Percentiles rank a stretch among this genome's conserved stretches.
Conservation (phyloP, 2,888 invertebrate genomes). For the Pocota personata region DNA sequence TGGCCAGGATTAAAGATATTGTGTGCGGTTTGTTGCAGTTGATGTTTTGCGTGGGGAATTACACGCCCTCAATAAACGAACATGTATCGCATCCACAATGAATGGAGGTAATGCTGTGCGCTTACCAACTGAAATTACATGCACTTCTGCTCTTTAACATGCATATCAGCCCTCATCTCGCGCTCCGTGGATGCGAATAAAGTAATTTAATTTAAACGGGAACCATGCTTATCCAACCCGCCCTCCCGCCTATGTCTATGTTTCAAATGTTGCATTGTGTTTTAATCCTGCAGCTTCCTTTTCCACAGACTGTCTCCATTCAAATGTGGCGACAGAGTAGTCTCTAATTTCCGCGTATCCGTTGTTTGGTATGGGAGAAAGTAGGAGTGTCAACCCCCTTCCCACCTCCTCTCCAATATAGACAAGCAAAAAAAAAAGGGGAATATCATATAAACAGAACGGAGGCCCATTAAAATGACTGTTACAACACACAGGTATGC, state of each 20-base stretch:
- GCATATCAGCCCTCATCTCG: slow-evolving; percentile 50
- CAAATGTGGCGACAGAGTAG: slow-evolving; percentile 65
- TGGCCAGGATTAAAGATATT: slow-evolving; percentile 46
- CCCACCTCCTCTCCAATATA: background rate
- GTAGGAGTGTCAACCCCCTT: slow-evolving; percentile 2
- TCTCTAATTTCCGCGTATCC: slow-evolving; percentile 66
- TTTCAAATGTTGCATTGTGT: slow-evolving; percentile 32
- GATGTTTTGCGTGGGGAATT: slow-evolving; percentile 34
- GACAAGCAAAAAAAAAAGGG: slow-evolving; percentile 36
- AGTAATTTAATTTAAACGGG: slow-evolving; percentile 65
- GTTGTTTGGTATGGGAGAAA: background rate
- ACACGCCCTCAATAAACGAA: slow-evolving; percentile 13
- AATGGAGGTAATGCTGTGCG: slow-evolving; percentile 40
- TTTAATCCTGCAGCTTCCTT: slow-evolving; percentile 30
- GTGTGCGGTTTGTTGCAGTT: slow-evolving; percentile 28
- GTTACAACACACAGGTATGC: slow-evolving; percentile 63
- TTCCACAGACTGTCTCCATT: slow-evolving; percentile 29
- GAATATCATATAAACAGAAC: slow-evolving; percentile 37
- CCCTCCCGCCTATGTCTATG: background rate
- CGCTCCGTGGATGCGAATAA: slow-evolving; percentile 49
- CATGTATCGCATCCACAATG: slow-evolving; percentile 40
- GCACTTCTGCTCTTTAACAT: slow-evolving; percentile 69
- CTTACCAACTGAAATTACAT: slow-evolving; percentile 58
- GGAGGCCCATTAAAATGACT: slow-evolving; percentile 48
- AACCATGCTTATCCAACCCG: slow-evolving; percentile 1